Evolutionary conservation across 2,797 vertebrate genomes (phyloP).

Genomic region (Alectoris magna): DNA sequence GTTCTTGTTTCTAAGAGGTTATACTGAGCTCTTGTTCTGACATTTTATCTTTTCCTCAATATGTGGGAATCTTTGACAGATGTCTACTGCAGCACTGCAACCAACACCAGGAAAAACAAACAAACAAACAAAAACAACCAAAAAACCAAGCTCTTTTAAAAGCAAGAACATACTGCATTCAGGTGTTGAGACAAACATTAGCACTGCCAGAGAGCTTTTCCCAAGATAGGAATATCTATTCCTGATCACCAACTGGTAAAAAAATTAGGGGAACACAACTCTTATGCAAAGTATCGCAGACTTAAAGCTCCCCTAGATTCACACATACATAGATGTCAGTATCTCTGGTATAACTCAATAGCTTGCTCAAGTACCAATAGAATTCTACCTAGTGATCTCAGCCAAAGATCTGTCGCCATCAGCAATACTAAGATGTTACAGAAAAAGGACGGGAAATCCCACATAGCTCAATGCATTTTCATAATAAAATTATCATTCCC

Average conservation of each 20-base stretch:
- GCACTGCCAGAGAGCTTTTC: not conserved
- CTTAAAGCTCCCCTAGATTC: not conserved
- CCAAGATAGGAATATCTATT: not conserved
- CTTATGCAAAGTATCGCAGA: not conserved
- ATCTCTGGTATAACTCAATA: not conserved
- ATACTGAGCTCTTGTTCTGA: not conserved
- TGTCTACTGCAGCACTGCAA: rapidly evolving
- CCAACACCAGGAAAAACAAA: not conserved
- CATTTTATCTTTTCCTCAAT: not conserved
- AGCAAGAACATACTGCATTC: not conserved
- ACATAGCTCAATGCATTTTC: not conserved
- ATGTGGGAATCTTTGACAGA: not conserved
- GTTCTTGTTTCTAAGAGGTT: not conserved
- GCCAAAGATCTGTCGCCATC: not conserved
- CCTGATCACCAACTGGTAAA: not conserved
- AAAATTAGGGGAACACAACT: not conserved
- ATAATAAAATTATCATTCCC: not conserved
- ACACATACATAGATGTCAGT: not conserved
- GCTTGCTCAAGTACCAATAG: not conserved
- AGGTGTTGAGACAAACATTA: not conserved
- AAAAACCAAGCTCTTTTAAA: not conserved
- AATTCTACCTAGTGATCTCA: not conserved
- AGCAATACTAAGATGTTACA: not conserved
- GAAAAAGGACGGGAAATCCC: not conserved
- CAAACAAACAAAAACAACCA: too few species aligned